These are phyloP conservation scores for Callimorpha dominula DNA, from an alignment of 2,888 invertebrate genomes.

Conservation along the genomic window DNA sequence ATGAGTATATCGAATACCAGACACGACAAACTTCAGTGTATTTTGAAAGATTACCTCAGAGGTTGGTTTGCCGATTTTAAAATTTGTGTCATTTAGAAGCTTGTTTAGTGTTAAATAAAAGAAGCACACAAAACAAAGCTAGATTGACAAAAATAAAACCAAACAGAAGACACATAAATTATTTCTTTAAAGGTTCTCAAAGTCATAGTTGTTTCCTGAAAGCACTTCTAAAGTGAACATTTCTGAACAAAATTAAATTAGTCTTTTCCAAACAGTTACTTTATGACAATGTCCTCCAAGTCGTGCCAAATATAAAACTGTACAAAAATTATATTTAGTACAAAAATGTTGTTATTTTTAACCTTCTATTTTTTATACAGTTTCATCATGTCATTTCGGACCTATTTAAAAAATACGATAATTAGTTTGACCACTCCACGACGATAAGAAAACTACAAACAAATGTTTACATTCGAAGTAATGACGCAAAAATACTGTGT, in stretches of 20 bases:
- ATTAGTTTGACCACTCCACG: slow-evolving; percentile 8
- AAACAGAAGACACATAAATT: neutral
- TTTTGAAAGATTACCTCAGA: too few species aligned
- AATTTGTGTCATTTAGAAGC: neutral
- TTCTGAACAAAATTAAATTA: neutral
- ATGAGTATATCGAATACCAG: too few species aligned
- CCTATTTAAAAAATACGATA: neutral
- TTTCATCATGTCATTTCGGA: neutral
- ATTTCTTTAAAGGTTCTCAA: neutral
- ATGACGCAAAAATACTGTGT: slow-evolving; percentile 6
- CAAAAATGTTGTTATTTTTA: neutral
- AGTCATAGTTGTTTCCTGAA: neutral
- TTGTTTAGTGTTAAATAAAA: neutral
- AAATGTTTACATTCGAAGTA: slow-evolving; percentile 7
- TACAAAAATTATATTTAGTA: neutral
- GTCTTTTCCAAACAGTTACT: neutral
- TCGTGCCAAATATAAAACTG: neutral
- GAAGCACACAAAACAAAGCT: neutral
- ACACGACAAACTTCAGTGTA: too few species aligned
- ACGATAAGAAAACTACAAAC: slow-evolving; percentile 4
- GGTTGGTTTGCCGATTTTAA: neutral
- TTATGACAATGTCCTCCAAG: slow-evolving; percentile 1
- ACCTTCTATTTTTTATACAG: neutral
- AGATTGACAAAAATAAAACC: neutral
- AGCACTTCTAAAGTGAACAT: neutral